Evolutionary conservation across 2,888 invertebrate species (phyloP).

Genomic region (Laspeyria flexula): DNA sequence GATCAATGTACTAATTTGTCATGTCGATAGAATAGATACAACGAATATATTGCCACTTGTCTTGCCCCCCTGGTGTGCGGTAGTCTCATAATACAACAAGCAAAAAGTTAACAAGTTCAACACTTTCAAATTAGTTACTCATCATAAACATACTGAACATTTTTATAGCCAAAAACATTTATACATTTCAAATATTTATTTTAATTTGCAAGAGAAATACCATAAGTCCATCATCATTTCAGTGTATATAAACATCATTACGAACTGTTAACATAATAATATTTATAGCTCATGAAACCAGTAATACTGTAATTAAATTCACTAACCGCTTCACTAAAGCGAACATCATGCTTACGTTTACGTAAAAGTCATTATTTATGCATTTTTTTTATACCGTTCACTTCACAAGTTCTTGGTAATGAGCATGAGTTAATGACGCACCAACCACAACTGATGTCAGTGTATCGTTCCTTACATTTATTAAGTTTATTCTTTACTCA

Average conservation of each 20-base stretch:
- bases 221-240: neutral
- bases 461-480: neutral
- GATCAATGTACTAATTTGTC: too few species aligned
- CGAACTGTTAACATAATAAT: neutral
- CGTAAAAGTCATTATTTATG: slow-evolving; percentile 1
- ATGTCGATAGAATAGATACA: too few species aligned
- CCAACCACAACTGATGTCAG: neutral
- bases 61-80: too few species aligned
- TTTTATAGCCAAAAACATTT: too few species aligned
- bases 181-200: neutral
- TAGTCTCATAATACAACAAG: too few species aligned
- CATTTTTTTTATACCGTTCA: neutral
- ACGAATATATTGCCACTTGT: too few species aligned
- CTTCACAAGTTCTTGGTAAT: slow-evolving; percentile 1
- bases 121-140: too few species aligned
- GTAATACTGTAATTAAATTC: slow-evolving; percentile 1
- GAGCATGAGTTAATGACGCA: neutral
- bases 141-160: too few species aligned
- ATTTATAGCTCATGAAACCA: neutral
- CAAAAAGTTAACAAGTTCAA: too few species aligned
- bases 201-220: neutral
- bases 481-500: too few species aligned
- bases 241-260: neutral
- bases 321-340: neutral
- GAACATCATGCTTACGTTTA: neutral